Base-by-base conservation (phyloP, 2,888 invertebrate species). In the Digitonthophagus gazella region DNA sequence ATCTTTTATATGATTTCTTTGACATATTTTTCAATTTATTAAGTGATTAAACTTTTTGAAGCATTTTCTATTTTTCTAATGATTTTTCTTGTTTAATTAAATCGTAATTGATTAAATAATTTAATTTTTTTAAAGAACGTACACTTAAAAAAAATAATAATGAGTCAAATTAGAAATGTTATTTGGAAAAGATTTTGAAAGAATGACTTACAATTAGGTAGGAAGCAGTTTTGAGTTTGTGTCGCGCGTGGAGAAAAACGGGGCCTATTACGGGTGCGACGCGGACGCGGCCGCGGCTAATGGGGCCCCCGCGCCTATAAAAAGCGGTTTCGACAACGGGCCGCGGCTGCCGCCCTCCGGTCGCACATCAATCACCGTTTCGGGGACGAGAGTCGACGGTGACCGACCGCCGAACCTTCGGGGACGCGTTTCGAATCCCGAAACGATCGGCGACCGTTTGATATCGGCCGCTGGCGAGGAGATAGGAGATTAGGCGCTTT, bases 321-420 rank as follows among this genome's bases (percentile, higher is more conserved):
- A 75, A 75, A 75, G 75, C 74, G 73, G 75, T 75, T 70, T 72
- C 72, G 71, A 68, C 73, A 72, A 73, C 72, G 72, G 28, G 11
- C 28, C 28, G n/a, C n/a, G 28, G 11, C 73, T 71, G 69, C 72
- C 69, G 72, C 72, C 71, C 70, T 70, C 67, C 72, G 73, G 72
- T 75, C 74, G 73, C 74, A 74, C 74, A 75, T 75, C 74, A 75
- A 75, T 75, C 75, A 75, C 69, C 57, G 69, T 61, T 57, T 63
- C 61, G 66, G 65, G 65, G 65, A 65, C 67, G 63, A 64, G 67
- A 69, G 69, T 64, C 67, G 70, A 72, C 65, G 74, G 74, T 74
- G 74, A 73, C 74, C 75, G 74, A 75, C 74, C 73, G 74, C 74
- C 72, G 73, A 74, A 72, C 69, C 69, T 71, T 67, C 72, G 67